A percentile compares a stretch with the other conserved stretches of the same genome.
phyloP scores from a whole-genome alignment of 2,888 invertebrate genomes.

The Coelogynopora nodosa region DNA sequence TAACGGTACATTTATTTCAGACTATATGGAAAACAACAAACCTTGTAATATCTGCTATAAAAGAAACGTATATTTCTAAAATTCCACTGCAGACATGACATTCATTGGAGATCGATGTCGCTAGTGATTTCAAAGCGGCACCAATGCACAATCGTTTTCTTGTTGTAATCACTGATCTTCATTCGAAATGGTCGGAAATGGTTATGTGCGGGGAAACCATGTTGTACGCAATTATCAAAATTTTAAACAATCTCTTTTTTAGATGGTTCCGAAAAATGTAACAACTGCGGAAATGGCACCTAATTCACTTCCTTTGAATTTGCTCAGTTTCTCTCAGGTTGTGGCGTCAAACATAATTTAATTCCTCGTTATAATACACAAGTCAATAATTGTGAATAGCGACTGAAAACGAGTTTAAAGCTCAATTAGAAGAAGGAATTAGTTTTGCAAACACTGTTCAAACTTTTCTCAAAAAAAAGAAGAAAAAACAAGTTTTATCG shows the following conservation, averaged over 20 bases:
- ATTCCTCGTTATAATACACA: constrained; percentile 32
- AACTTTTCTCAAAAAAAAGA: constrained; percentile 7
- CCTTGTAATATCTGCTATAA: no score
- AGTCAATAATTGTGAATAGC: background rate
- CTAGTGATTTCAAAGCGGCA: no score
- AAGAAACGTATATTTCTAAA: no score
- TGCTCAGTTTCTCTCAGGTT: background rate
- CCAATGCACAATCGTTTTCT: no score
- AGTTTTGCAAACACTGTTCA: constrained; percentile 2
- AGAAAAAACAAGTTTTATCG: constrained; percentile 10
- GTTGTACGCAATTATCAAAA: background rate
- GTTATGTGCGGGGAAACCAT: background rate
- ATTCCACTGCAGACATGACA: no score
- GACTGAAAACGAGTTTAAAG: constrained; percentile 13
- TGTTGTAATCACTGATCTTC: background rate
- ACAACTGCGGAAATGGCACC: background rate
- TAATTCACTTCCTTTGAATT: background rate
- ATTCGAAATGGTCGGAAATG: background rate
- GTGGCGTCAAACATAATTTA: background rate
- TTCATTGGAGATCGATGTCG: no score
- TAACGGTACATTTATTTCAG: no score
- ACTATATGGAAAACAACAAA: no score
- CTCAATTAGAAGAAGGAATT: constrained; percentile 29
- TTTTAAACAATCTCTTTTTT: background rate
- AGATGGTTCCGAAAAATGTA: background rate